These are phyloP conservation scores for Nomada ruficornis DNA, from an alignment of 2,888 invertebrate species.

Conservation along the genomic window DNA sequence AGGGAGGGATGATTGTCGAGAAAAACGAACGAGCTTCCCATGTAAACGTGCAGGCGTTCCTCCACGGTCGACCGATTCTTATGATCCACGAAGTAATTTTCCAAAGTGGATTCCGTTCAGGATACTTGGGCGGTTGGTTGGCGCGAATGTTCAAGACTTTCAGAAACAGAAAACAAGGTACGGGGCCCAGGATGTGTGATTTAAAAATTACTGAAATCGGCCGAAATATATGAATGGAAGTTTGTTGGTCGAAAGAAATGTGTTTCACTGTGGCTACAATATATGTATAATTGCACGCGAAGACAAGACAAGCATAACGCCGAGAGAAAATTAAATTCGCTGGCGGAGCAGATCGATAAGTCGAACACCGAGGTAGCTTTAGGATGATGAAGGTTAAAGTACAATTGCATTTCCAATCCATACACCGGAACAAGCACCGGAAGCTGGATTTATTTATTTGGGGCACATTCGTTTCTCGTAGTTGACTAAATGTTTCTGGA, in stretches of 20 bases:
- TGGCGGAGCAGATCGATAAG: slow-evolving; percentile 46
- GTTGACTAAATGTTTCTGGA: slow-evolving; percentile 7
- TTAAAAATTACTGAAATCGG: too few relatives aligned
- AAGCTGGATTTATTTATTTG: slow-evolving; percentile 7
- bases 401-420: slow-evolving; percentile 40
- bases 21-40: slow-evolving; percentile 26
- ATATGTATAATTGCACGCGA: slow-evolving; percentile 33
- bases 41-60: slow-evolving; percentile 30
- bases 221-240: slow-evolving; percentile 37
- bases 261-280: slow-evolving; percentile 11
- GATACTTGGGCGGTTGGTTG: slow-evolving; percentile 30
- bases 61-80: slow-evolving; percentile 50
- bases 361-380: slow-evolving; percentile 22
- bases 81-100: slow-evolving; percentile 61
- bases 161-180: slow-evolving; percentile 1
- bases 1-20: slow-evolving; percentile 36
- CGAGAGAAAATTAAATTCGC: slow-evolving; percentile 45
- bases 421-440: slow-evolving; percentile 8
- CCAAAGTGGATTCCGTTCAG: slow-evolving; percentile 57
- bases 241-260: slow-evolving; percentile 20
- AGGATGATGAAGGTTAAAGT: not conserved
- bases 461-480: slow-evolving; percentile 21
- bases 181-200: too few relatives aligned
- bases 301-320: slow-evolving; percentile 40
- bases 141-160: slow-evolving; percentile 39